Percentiles rank a stretch among this genome's conserved stretches.
These are phyloP conservation scores for Neotoxoptera formosana DNA, from an alignment of 1,140 invertebrate genomes.

Conservation along the genomic window DNA sequence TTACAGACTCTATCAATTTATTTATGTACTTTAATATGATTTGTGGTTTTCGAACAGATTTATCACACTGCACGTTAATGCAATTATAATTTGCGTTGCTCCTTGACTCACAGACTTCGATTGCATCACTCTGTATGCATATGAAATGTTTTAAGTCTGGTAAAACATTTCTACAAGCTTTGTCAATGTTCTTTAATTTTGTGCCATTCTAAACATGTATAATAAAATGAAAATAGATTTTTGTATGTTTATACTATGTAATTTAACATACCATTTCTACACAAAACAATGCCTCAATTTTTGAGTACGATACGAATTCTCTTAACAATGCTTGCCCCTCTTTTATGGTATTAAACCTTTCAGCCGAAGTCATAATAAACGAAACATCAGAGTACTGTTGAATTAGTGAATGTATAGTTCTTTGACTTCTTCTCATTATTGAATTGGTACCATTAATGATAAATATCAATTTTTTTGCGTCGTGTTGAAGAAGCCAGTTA, in stretches of 20 bases:
- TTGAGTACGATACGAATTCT: constrained; percentile 16
- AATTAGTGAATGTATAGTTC: constrained; percentile 45
- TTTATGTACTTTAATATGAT: neutral
- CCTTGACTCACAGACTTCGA: constrained; percentile 48
- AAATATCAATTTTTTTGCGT: constrained; percentile 52
- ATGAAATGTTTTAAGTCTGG: constrained; percentile 42
- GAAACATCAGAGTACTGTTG: constrained; percentile 54
- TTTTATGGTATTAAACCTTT: constrained; percentile 33
- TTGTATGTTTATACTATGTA: neutral
- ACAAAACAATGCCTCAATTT: constrained; percentile 42
- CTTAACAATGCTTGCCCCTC: constrained; percentile 15
- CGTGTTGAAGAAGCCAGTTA: constrained; percentile 49
- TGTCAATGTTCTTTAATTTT: constrained; percentile 37
- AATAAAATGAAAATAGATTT: neutral
- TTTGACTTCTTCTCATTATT: constrained; percentile 55
- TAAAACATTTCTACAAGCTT: constrained; percentile 19
- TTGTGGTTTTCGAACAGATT: constrained; percentile 24
- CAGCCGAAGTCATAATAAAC: constrained; percentile 43
- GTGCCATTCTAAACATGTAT: neutral
- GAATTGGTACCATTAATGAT: constrained; percentile 52
- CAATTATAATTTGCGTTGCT: neutral
- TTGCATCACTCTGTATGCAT: constrained; percentile 53
- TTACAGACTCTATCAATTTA: neutral
- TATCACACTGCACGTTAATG: constrained; percentile 40
- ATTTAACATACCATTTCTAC: constrained; percentile 46